Base-by-base conservation (phyloP, 2,797 vertebrate genomes). In the Picus viridis region DNA sequence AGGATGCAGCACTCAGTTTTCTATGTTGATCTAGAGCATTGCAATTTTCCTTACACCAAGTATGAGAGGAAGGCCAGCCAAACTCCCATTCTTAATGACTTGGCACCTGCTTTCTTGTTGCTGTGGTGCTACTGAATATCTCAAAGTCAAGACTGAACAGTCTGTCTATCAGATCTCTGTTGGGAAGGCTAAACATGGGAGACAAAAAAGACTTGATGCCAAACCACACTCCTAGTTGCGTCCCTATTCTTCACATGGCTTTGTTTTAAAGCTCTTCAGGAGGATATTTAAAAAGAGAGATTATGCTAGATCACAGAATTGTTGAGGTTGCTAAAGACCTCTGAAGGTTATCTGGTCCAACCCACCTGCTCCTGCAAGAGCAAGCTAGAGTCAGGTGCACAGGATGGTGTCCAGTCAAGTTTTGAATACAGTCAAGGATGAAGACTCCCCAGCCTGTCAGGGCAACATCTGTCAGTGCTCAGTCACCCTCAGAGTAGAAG, bases 51-150 rank as follows among this genome's bases (percentile, higher is more conserved):
- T 51, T 47, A 57, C 1, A 1, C 8, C n/a, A 72, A 54, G 13
- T n/a, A 88, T 24, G 18, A 86, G 43, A 12, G 32, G 14, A 30
- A 79, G 65, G 59, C 51, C 45, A 80, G 65, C 29, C 69, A 83
- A 77, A 83, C 12, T 87, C 72, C n/a, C 65, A 85, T 39, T 41
- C 43, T 69, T 32, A 73, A 16, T 71, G 83, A 47, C 75, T 75
- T 87, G 64, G 88, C 53, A 85, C 34, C 27, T 83, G 10, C n/a
- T 70, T 90, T 85, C 69, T 65, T 72, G 18, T 63, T 85, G 17
- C 39, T 80, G 54, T 77, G 58, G 27, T 61, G 34, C 49, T 78
- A 63, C 0, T 77, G 30, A 89, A 83, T 19, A 90, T 34, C 59
- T 53, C 41, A 18, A 57, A 84, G 57, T 58, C 57, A 89, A 88